Conservation (phyloP, 2,113 vertebrate genomes). For the Hemiscyllium ocellatum region DNA sequence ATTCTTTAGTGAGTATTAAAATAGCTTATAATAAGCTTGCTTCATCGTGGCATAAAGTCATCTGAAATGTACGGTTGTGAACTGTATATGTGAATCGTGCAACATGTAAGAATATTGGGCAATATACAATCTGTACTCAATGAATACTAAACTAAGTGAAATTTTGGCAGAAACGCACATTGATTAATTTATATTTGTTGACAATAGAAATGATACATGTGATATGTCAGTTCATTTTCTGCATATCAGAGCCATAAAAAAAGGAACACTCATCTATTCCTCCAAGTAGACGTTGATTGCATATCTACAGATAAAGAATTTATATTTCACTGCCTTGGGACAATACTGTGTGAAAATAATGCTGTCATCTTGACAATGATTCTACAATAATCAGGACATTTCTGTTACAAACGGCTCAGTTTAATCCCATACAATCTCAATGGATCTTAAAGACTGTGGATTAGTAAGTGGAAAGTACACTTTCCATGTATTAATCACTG, state of each 20-base stretch:
- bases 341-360: neutral
- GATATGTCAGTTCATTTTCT: neutral
- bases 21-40: constrained; percentile 1
- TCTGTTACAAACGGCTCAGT: neutral
- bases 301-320: neutral
- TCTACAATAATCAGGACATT: neutral
- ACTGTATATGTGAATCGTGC: too few relatives aligned
- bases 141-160: neutral
- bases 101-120: neutral
- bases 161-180: neutral
- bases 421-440: neutral
- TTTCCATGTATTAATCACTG: neutral
- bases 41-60: neutral
- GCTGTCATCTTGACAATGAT: neutral
- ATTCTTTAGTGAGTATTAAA: constrained; percentile 1
- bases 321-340: neutral
- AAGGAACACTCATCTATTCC: neutral
- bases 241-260: neutral
- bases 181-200: neutral
- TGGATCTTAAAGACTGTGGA: neutral
- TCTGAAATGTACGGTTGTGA: neutral
- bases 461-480: neutral
- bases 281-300: neutral
- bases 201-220: neutral
- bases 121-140: neutral